Percentiles rank a stretch among this genome's conserved stretches.
phyloP scores from a whole-genome alignment of 2,797 vertebrate genomes.

The Phalanger gymnotis region DNA sequence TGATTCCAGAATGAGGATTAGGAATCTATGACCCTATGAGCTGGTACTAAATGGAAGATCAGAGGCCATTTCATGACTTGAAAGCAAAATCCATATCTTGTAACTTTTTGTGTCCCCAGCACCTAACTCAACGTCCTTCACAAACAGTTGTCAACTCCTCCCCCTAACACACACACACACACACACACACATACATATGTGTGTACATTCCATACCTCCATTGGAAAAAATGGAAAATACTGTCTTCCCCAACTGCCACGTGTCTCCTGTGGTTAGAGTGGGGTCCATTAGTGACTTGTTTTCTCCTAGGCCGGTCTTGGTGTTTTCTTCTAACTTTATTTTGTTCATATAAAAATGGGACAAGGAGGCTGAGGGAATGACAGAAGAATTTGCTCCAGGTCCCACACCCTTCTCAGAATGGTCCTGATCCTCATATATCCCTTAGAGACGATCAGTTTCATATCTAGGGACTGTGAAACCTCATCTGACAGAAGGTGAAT shows the following conservation, averaged over 20 bases:
- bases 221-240: background rate
- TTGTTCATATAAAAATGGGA: background rate
- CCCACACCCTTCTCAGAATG: background rate
- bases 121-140: background rate
- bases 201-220: background rate
- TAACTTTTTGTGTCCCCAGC: background rate
- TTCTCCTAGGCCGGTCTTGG: background rate
- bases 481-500: background rate
- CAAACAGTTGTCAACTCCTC: background rate
- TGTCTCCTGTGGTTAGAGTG: background rate
- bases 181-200: background rate
- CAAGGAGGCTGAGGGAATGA: no score
- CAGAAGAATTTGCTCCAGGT: background rate
- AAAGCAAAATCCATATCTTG: background rate
- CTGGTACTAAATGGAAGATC: background rate
- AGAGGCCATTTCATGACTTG: background rate
- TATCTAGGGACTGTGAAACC: background rate
- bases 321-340: background rate
- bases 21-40: background rate
- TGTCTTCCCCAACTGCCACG: background rate
- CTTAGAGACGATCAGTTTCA: background rate
- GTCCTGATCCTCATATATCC: background rate
- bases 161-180: background rate
- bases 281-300: background rate
- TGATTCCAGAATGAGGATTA: no score